Evolutionary conservation across 2,113 vertebrate species (phyloP).

Genomic region (Chloropsis hardwickii): DNA sequence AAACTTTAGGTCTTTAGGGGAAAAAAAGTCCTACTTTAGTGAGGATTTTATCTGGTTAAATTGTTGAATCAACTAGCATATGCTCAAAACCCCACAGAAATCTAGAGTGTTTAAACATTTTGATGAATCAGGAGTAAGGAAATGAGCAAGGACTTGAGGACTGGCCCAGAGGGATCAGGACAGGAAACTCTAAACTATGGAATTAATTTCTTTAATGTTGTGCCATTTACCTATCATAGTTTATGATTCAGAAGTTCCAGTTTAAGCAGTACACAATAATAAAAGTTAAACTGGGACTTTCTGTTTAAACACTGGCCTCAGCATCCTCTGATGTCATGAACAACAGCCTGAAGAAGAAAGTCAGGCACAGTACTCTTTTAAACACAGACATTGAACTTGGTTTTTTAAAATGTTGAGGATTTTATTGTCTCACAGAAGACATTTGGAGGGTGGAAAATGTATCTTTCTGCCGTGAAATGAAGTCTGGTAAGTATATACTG

Average conservation of each 20-base stretch:
- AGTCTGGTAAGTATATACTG: not conserved
- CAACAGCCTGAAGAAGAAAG: not conserved
- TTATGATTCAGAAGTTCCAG: conserved; percentile 29
- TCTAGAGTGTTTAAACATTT: not conserved
- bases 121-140: conserved; percentile 38
- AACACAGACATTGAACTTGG: not conserved
- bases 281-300: not conserved
- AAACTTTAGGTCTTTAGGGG: not conserved
- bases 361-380: not conserved
- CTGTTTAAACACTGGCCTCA: not conserved
- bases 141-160: conserved; percentile 25
- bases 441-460: not conserved
- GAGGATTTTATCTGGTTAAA: not conserved
- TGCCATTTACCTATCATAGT: not conserved
- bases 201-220: conserved; percentile 23
- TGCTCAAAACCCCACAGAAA: not conserved
- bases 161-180: not conserved
- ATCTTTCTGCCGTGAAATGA: not conserved
- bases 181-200: not conserved
- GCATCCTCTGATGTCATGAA: not conserved
- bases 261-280: not conserved
- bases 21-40: not conserved
- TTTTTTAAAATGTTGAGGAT: not conserved
- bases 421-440: not conserved
- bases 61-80: not conserved